Conservation (phyloP, 1,140 invertebrate genomes). For the Platyura marginata region DNA sequence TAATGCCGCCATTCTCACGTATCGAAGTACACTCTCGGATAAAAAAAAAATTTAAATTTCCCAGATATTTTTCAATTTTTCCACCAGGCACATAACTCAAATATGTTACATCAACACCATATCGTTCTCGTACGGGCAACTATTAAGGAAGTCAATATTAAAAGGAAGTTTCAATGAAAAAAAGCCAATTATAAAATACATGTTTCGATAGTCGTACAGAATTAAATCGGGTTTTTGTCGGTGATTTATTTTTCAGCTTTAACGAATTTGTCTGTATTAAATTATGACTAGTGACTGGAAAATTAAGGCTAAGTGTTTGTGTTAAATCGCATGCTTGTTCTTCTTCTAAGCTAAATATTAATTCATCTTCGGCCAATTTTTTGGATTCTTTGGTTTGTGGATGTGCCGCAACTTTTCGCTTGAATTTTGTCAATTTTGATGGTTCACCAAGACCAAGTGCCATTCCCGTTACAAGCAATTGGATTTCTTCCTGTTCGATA, state of each 20-base stretch:
- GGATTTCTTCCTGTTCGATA: constrained; percentile 77
- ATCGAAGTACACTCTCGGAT: constrained; percentile 87
- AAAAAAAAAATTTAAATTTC: constrained; percentile 89
- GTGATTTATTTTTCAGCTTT: constrained; percentile 14
- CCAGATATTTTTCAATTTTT: constrained; percentile 66
- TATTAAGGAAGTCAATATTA: constrained; percentile 9
- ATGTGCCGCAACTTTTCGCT: constrained; percentile 14
- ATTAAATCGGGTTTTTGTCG: constrained; percentile 9
- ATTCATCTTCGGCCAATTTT: constrained; percentile 25
- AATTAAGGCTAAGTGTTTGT: not conserved
- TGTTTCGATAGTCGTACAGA: not conserved
- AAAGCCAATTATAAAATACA: not conserved
- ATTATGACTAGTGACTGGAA: not conserved
- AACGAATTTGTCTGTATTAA: constrained; percentile 3
- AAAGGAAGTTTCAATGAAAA: not conserved
- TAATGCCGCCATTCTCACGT: constrained; percentile 75
- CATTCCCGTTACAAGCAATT: constrained; percentile 59
- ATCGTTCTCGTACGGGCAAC: constrained; percentile 41
- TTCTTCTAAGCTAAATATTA: constrained; percentile 56
- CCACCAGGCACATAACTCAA: constrained; percentile 64
- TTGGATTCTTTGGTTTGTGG: constrained; percentile 1
- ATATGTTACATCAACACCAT: constrained; percentile 72
- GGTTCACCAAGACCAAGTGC: constrained; percentile 46
- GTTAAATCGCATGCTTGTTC: constrained; percentile 27
- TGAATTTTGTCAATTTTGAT: constrained; percentile 25